Percentiles rank a stretch among this genome's conserved stretches.
Conservation (phyloP, 2,888 invertebrate genomes). For the Lacanobia wlatinum region DNA sequence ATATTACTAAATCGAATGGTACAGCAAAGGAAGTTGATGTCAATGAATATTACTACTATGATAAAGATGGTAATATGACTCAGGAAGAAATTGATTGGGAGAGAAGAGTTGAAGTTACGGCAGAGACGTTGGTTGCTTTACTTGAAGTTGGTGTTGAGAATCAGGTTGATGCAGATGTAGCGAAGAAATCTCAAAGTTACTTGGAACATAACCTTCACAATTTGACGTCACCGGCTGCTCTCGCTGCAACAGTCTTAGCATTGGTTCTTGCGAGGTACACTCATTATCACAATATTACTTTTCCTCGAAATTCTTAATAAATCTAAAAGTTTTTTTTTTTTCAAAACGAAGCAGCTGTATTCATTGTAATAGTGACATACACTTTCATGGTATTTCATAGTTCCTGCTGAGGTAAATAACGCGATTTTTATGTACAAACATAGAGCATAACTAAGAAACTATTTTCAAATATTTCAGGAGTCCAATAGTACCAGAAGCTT, state of each 20-base stretch:
- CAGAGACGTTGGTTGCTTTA: constrained; percentile 91
- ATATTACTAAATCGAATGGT: constrained; percentile 80
- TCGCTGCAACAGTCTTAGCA: constrained; percentile 91
- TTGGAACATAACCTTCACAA: constrained; percentile 91
- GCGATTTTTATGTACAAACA: no score
- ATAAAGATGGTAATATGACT: constrained; percentile 89
- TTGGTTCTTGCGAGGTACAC: constrained; percentile 88
- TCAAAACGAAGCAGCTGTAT: no score
- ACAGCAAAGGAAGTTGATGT: constrained; percentile 83
- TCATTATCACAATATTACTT: no score
- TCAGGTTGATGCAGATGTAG: constrained; percentile 88
- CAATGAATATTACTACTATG: constrained; percentile 88
- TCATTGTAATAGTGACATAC: no score
- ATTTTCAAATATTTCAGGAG: constrained; percentile 78
- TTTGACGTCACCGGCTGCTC: constrained; percentile 90
- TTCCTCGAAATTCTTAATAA: no score
- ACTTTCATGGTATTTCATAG: no score
- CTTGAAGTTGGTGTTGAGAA: constrained; percentile 92
- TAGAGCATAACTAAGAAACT: not conserved
- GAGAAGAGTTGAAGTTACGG: constrained; percentile 91
- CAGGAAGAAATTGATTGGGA: constrained; percentile 88
- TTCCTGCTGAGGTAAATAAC: no score
- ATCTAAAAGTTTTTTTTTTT: no score
- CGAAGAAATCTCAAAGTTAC: constrained; percentile 90
- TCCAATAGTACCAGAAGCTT: constrained; percentile 89